Evolutionary conservation across 2,113 vertebrate genomes (phyloP), one percentile per base, ranked within the genome.

Genomic region (Malurus alboscapulatus): DNA sequence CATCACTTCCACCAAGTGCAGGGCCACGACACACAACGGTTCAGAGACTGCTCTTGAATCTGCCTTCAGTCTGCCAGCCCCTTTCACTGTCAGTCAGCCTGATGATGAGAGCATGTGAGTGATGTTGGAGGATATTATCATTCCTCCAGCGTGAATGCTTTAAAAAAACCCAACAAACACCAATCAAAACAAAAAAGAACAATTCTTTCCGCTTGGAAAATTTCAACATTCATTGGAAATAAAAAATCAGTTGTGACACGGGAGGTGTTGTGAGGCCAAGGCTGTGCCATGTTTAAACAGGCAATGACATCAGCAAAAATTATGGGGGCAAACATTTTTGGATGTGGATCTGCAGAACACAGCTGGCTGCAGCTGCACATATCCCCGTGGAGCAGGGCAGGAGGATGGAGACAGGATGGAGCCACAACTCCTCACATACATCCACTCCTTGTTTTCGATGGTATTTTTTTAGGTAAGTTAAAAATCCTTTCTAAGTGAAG

Each of bases 351-450:
- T 18, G 14, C 9, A 8, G 6, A 54, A 55, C 90, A 81, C 84
- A 93, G 94, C 90, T 91, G 87, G 71, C 65, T 63, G 47, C 77
- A 94, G 92, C 94, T 96, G 95, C 81, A 36, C 36, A 10, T 36
- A 36, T 36, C 36, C 36, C 36, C 36, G 36, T 36, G 36, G 36
- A 36, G 36, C 36, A 36, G 36, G 36, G 36, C 36, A 36, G 38
- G 38, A 38, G 38, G 38, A 68, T 0, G 2, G 30, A 48, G 29
- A 32, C 12, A 32, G 36, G 45, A 76, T n/a, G 81, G 24, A 77
- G 27, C 29, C 61, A 58, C 55, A 42, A 21, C 12, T 32, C 47
- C 34, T 14, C 54, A 25, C 17, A 42, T 1, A 62, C 30, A 80
- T 22, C 61, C 55, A 16, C 30, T 62, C 55, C 55, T 71, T 29